Base-by-base conservation (phyloP, 2,113 vertebrate genomes). In the Phyllostomus discolor region DNA sequence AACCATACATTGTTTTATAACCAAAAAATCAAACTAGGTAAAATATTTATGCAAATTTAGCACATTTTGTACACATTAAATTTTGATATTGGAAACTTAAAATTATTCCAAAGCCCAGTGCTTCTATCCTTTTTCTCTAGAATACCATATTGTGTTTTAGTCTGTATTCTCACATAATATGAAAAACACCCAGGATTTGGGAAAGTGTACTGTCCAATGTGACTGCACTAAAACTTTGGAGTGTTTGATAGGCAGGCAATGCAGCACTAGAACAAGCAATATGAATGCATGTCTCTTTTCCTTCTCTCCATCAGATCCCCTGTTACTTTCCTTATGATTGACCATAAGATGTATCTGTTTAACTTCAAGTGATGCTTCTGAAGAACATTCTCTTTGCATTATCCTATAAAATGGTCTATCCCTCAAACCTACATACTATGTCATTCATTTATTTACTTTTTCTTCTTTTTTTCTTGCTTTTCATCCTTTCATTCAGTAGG, bases 11-110 rank as follows among this genome's bases (percentile, higher is more conserved):
- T 93, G 92, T 97, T 97, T 94, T 79, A 90, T 97, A 95, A 94
- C 35, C 22, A 73, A 88, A 95, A 35, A 76, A 96, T 96, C 92
- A 95, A 98, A 95, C 70, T n/a, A 90, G 35, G 43, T 95, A 72
- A 98, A 98, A 94, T 43, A 48, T 38, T 67, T 76, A 97, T 86
- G 80, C 41, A 97, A 97, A 97, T 96, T 88, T 85, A 35, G 14
- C 87, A 83, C n/a, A 95, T 90, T 98, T 96, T 81, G 1, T 64
- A 97, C 76, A 67, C 35, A 64, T 96, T 95, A 95, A 78, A 48
- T 19, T 38, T 87, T 97, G 78, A 80, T 82, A 96, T 93, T 97
- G 64, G 43, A 86, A 94, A 92, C 33, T 88, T 96, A 97, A 95
- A 97, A 91, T 73, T 81, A 72, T 54, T 79, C 96, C 33, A 73